phyloP scores from a whole-genome alignment of 2,797 vertebrate genomes.

The Nothura maculosa region DNA sequence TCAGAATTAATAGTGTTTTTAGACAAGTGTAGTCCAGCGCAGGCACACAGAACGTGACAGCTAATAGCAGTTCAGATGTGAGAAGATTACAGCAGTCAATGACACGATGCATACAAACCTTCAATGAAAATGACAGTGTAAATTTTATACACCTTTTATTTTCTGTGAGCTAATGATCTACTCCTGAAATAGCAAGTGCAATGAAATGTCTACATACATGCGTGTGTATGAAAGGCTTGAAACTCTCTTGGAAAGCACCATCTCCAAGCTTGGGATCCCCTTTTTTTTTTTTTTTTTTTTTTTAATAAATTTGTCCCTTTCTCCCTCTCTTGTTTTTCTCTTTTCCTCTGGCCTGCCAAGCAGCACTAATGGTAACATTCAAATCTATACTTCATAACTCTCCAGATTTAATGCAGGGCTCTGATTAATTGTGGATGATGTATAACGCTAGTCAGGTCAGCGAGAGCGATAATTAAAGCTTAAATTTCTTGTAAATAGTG shows the following conservation, averaged over 20 bases:
- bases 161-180: not conserved
- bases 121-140: constrained; percentile 7
- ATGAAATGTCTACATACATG: not conserved
- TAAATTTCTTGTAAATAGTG: not conserved
- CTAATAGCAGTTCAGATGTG: not conserved
- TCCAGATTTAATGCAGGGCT: not conserved
- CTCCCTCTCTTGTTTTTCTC: not conserved
- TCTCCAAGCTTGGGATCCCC: not conserved
- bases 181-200: not conserved
- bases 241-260: not conserved
- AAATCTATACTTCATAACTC: not conserved
- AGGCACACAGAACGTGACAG: not conserved
- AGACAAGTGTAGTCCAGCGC: not conserved
- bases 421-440: not conserved
- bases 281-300: not conserved
- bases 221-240: not conserved
- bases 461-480: not conserved
- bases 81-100: not conserved
- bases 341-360: not conserved
- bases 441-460: not conserved
- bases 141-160: constrained; percentile 15
- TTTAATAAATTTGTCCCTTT: not conserved
- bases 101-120: not conserved
- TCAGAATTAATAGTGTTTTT: constrained; percentile 9
- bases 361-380: not conserved